A percentile compares a stretch with the other conserved stretches of the same genome.
phyloP scores from a whole-genome alignment of 1,140 invertebrate genomes.

The Octopus bimaculoides region DNA sequence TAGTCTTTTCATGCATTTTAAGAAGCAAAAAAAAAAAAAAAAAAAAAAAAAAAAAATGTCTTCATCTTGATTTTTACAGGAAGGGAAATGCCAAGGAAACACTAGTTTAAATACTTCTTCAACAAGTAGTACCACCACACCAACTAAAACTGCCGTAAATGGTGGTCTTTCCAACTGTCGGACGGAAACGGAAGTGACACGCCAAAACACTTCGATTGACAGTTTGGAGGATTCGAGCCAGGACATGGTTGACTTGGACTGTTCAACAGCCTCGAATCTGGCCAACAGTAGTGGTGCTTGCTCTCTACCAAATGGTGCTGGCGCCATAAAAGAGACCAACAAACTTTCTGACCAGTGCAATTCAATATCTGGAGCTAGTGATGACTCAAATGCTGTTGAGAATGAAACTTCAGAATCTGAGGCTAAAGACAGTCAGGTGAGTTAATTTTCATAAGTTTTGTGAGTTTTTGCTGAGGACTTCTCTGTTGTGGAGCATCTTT shows the following conservation, averaged over 20 bases:
- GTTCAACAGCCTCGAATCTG: conserved; percentile 8
- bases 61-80: not conserved
- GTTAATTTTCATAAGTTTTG: not conserved
- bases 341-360: not conserved
- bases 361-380: not conserved
- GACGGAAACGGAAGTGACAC: conserved; percentile 35
- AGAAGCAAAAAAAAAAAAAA: no score
- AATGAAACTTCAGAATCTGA: not conserved
- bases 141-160: conserved; percentile 72
- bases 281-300: not conserved
- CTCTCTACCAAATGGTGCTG: not conserved
- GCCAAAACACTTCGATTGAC: conserved; percentile 23
- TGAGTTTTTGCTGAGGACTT: no score
- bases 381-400: not conserved
- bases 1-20: no score
- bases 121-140: conserved; percentile 47
- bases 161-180: conserved; percentile 65
- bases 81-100: not conserved
- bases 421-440: not conserved
- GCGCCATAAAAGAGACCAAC: not conserved
- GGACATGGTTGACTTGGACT: conserved; percentile 18
- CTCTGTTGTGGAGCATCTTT: no score
- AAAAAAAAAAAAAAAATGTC: no score
- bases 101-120: not conserved
- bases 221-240: conserved; percentile 26